phyloP scores from a whole-genome alignment of 2,888 invertebrate species.

The Xestobium rufovillosum region DNA sequence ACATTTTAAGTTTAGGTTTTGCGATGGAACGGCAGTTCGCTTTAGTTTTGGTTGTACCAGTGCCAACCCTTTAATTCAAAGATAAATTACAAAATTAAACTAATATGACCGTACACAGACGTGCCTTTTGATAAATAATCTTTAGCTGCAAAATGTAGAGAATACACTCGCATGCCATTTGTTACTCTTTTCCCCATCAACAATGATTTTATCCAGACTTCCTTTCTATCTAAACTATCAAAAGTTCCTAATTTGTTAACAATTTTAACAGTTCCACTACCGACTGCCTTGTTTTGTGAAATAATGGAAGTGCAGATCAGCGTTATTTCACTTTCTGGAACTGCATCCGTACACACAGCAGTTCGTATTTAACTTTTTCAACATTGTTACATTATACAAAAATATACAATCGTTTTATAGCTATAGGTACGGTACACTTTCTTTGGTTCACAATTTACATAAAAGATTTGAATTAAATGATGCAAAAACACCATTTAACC shows the following conservation, averaged over 20 bases:
- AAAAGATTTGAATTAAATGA: not conserved
- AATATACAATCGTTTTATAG: too few species aligned
- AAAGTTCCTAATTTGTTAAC: not conserved
- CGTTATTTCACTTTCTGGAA: not conserved
- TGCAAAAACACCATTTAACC: not conserved
- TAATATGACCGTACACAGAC: not conserved
- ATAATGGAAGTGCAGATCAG: conserved; percentile 3
- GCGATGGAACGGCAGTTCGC: conserved; percentile 2
- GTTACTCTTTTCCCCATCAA: not conserved
- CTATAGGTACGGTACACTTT: too few species aligned
- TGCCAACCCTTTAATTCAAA: not conserved
- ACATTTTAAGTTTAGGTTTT: too few species aligned
- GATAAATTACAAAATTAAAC: not conserved
- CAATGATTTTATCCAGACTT: not conserved
- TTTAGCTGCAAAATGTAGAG: too few species aligned
- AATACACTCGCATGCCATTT: not conserved
- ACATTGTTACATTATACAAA: too few species aligned
- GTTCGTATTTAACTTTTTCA: conserved; percentile 1
- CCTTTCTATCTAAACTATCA: not conserved
- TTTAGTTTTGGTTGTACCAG: conserved; percentile 2
- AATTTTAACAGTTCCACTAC: conserved; percentile 1
- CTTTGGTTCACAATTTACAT: not conserved
- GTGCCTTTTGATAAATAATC: conserved; percentile 1
- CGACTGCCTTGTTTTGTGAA: not conserved
- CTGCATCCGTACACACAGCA: conserved; percentile 1